Percentiles rank a stretch among this genome's conserved stretches.
phyloP scores from a whole-genome alignment of 2,113 vertebrate genomes.

The Actenoides hombroni region DNA sequence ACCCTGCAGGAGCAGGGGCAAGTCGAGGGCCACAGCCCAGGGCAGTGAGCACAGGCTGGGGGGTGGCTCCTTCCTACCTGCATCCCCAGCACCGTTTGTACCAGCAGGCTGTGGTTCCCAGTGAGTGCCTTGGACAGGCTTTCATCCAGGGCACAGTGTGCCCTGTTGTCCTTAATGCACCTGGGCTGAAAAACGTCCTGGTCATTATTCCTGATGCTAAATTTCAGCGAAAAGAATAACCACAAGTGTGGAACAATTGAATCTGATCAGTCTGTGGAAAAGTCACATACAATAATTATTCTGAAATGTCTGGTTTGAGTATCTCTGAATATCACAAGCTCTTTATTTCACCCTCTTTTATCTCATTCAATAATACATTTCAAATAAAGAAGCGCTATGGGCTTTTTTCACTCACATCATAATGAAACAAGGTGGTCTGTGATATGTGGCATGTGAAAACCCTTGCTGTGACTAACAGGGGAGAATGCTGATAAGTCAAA shows the following conservation, averaged over 20 bases:
- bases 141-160: rapidly evolving
- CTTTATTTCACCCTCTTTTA: neutral
- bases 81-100: too few species aligned
- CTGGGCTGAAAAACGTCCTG: neutral
- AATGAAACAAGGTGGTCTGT: neutral
- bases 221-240: neutral
- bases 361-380: neutral
- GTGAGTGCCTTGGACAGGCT: neutral
- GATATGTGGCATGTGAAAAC: neutral
- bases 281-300: neutral
- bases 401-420: neutral
- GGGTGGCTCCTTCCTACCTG: too few species aligned
- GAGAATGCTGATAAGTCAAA: neutral
- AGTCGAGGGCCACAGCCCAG: too few species aligned
- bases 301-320: neutral
- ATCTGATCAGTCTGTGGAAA: neutral
- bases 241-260: neutral
- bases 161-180: neutral
- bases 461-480: neutral
- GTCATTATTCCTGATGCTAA: neutral
- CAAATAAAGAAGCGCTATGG: neutral
- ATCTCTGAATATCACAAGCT: neutral
- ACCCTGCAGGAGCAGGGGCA: neutral
- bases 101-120: too few species aligned
- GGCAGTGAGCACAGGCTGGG: too few species aligned